These are phyloP conservation scores for Heterochromis multidens DNA, from an alignment of 2,113 vertebrate species.

Conservation along the genomic window DNA sequence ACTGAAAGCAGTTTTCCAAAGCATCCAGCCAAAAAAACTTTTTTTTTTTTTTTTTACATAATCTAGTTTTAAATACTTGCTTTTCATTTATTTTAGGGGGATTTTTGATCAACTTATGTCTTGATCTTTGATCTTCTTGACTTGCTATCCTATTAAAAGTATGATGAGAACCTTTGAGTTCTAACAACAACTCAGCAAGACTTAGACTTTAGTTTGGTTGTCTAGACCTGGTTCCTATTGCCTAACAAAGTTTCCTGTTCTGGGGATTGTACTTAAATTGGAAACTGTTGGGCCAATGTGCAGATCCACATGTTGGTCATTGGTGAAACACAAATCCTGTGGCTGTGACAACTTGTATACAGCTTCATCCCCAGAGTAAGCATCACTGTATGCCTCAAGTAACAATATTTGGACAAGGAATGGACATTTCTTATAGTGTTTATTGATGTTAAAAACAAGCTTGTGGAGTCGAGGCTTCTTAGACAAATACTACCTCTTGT, in stretches of 20 bases:
- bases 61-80: no score
- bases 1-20: no score
- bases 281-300: background rate
- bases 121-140: background rate
- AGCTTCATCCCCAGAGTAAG: background rate
- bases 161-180: background rate
- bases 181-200: background rate
- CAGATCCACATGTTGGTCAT: background rate
- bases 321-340: background rate
- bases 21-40: no score
- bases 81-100: no score
- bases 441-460: background rate
- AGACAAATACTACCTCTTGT: background rate
- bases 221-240: background rate
- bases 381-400: background rate
- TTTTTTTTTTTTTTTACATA: no score
- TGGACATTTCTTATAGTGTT: background rate
- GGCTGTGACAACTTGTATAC: background rate
- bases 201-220: background rate
- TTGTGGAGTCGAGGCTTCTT: background rate
- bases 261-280: background rate
- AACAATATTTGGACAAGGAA: background rate
- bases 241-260: background rate
- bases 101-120: no score
- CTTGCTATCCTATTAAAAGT: background rate